phyloP scores from a whole-genome alignment of 1,140 invertebrate species.

The Calephelis nemesis region DNA sequence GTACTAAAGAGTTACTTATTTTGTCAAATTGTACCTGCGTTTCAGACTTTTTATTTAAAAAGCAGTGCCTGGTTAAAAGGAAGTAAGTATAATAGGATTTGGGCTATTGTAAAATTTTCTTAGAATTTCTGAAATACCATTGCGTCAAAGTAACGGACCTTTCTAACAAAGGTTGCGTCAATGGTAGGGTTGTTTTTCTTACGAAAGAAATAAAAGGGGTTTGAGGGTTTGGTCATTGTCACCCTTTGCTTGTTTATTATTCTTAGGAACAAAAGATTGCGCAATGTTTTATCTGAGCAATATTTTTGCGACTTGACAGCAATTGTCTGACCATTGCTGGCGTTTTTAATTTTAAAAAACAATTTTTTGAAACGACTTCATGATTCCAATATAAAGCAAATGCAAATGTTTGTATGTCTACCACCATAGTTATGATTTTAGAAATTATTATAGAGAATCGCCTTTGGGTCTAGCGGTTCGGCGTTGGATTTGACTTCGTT shows the following conservation, averaged over 20 bases:
- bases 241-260: slow-evolving; percentile 66
- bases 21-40: neutral
- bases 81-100: slow-evolving; percentile 4
- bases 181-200: slow-evolving; percentile 75
- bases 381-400: too few relatives aligned
- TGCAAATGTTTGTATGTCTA: too few relatives aligned
- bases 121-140: slow-evolving; percentile 49
- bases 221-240: slow-evolving; percentile 53
- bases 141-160: slow-evolving; percentile 68
- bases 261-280: slow-evolving; percentile 50
- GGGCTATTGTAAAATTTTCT: slow-evolving; percentile 34
- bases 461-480: too few relatives aligned
- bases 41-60: neutral
- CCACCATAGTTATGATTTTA: too few relatives aligned
- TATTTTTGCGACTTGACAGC: slow-evolving; percentile 2
- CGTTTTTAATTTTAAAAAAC: neutral
- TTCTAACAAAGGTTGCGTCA: slow-evolving; percentile 55
- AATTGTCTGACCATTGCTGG: neutral
- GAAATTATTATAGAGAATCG: too few relatives aligned
- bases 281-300: slow-evolving; percentile 52
- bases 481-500: too few relatives aligned
- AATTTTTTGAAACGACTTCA: neutral
- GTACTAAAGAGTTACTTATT: neutral
- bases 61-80: slow-evolving; percentile 2
- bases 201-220: slow-evolving; percentile 61